These are phyloP conservation scores for Tetramorium bicarinatum DNA, from an alignment of 2,888 invertebrate genomes.

Conservation along the genomic window DNA sequence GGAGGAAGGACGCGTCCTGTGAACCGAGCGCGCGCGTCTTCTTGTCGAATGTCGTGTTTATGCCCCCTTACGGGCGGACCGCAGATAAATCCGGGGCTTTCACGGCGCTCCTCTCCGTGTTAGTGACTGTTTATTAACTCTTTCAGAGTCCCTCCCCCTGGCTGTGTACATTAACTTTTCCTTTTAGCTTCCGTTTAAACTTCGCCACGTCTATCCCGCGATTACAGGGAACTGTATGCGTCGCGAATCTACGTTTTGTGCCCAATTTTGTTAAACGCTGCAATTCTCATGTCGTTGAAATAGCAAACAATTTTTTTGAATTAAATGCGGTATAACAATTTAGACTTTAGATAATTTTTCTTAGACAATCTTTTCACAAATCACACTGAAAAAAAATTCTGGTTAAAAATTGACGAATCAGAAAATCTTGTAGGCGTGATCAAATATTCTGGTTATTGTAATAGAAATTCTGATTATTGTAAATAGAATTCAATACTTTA, in stretches of 20 bases:
- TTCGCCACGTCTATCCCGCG: background rate
- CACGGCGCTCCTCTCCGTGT: conserved; percentile 7
- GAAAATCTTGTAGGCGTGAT: too few relatives aligned
- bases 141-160: background rate
- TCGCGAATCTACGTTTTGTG: background rate
- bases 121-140: conserved; percentile 26
- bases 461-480: too few relatives aligned
- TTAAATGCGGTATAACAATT: too few relatives aligned
- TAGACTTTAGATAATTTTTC: background rate
- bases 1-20: conserved; percentile 80
- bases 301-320: background rate
- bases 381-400: too few relatives aligned
- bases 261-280: background rate
- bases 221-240: background rate
- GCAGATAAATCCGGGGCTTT: conserved; percentile 39
- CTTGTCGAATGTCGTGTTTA: conserved; percentile 62
- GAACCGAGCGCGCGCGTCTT: conserved; percentile 62
- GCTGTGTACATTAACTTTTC: background rate
- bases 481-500: too few relatives aligned
- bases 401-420: too few relatives aligned
- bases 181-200: conserved; percentile 11
- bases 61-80: conserved; percentile 32
- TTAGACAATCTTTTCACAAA: background rate
- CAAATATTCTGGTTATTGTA: too few relatives aligned
- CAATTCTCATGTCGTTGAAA: background rate